Percentiles rank a stretch among this genome's conserved stretches.
phyloP scores from a whole-genome alignment of 2,888 invertebrate genomes.

The Macrophya alboannulata region DNA sequence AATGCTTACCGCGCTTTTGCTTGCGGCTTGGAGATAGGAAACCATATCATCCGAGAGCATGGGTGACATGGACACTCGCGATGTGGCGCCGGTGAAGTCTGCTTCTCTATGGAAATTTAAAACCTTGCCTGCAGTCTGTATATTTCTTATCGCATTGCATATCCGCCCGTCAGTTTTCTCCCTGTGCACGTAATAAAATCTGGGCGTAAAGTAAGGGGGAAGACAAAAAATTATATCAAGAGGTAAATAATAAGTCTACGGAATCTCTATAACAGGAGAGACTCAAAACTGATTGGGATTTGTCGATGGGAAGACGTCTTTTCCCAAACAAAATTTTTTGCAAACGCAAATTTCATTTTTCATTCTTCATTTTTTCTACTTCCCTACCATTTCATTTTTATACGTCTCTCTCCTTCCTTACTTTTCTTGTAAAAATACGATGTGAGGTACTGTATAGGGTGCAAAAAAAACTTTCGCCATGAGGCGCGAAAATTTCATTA shows the following conservation, averaged over 20 bases:
- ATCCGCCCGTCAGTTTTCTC: slow-evolving; percentile 38
- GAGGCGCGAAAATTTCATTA: slow-evolving; percentile 34
- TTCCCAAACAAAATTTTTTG: neutral
- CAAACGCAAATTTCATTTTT: too few relatives aligned
- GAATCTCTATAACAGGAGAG: neutral
- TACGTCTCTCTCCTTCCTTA: neutral
- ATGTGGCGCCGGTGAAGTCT: slow-evolving; percentile 16
- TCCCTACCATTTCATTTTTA: neutral
- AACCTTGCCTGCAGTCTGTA: slow-evolving; percentile 30
- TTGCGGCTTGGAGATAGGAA: slow-evolving; percentile 34
- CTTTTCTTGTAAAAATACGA: neutral
- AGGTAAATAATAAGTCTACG: neutral
- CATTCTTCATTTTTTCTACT: neutral
- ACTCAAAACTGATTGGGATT: neutral
- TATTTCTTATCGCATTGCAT: slow-evolving; percentile 40
- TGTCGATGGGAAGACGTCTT: neutral
- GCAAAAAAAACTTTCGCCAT: slow-evolving; percentile 17
- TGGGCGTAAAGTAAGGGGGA: neutral
- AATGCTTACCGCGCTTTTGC: slow-evolving; percentile 72
- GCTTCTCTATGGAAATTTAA: slow-evolving; percentile 43
- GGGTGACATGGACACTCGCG: slow-evolving; percentile 39
- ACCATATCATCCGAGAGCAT: slow-evolving; percentile 39
- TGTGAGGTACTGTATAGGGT: neutral
- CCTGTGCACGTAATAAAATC: slow-evolving; percentile 7
- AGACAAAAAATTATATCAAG: neutral